Base-by-base conservation (phyloP, 2,888 invertebrate species). In the Caenorhabditis sp. region DNA sequence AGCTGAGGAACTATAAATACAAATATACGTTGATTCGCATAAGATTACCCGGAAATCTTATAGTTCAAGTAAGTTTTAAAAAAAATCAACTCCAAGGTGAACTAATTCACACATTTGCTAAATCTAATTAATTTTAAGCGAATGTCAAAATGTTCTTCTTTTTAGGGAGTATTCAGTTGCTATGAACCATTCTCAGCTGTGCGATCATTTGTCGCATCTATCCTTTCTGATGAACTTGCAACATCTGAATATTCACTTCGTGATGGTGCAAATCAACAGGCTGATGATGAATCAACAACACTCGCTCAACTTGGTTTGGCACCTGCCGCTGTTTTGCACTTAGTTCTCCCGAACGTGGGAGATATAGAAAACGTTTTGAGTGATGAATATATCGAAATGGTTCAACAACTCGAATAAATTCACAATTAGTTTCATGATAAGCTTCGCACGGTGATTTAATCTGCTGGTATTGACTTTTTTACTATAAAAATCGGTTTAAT, bases 21-120 rank as follows among this genome's bases (percentile, higher is more conserved):
- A 92, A 92, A 87, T 97, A 93, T 88, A 92, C 93, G 1, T 90
- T 96, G 59, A 92, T 97, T 67, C 90, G 96, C 80, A 90, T 97
- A 49, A 91, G 94, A 62, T 94, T 97, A 88, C 95, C 96, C 0
- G 85, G 95, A 89, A 66, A 76, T 26, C 69, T 75, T 57, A 26
- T 84, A 1, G 55, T 86, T 3, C 81, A 85, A 81, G 85, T 83
- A 43, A 37, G 50, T 24, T 27, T 43, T 36, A 24, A 58, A 36
- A 31, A n/a, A n/a, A n/a, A n/a, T n/a, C n/a, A n/a, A n/a, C n/a
- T n/a, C n/a, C n/a, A n/a, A n/a, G n/a, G n/a, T n/a, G n/a, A n/a
- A n/a, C n/a, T n/a, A n/a, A n/a, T n/a, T n/a, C n/a, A n/a, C n/a
- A n/a, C 10, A 31, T 31, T 31, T 31, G 5, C 10, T 10, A 31